Evolutionary conservation across 2,113 vertebrate species (phyloP), one percentile per base, ranked within the genome.

Genomic region (Crocuta crocuta): DNA sequence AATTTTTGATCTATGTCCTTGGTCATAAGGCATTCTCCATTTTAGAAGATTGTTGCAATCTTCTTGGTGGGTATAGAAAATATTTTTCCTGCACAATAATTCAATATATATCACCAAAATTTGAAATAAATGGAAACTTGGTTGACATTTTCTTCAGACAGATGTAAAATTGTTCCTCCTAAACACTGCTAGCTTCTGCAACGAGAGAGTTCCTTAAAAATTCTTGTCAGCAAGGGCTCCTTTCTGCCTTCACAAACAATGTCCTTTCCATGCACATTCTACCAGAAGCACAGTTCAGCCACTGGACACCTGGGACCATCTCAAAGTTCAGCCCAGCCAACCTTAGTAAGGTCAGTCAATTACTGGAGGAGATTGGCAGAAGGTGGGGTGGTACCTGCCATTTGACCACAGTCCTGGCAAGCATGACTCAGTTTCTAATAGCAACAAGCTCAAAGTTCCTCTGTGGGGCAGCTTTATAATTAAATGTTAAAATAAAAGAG

Each of bases 371-470:
- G 95, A 95, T 93, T 90, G 90, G 82, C 26, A 63, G 73, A 97
- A 92, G 80, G 89, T 79, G 89, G 89, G 71, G 53, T 76, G 87
- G 96, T 73, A 79, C 85, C 88, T 95, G 98, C 97, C 98, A 98
- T 97, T 98, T 98, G 98, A 98, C 99, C 98, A 98, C 55, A 98
- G 89, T 76, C 91, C 66, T 0, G 43, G 90, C 6, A 4, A 94
- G 55, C 16, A 96, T 95, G 97, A 98, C 98, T 98, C 98, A 98
- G 99, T 99, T 99, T 99, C 99, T 98, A 99, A 99, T 98, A 98
- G 99, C 99, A 99, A 99, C 99, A 97, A 98, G 98, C 98, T 99
- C 98, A 98, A 96, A 95, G 98, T 98, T 98, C 78, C 98, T 98
- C 97, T 98, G 76, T 95, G 53, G 98, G 98, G 76, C 93, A 94